Evolutionary conservation across 2,888 invertebrate genomes (phyloP).

Genomic region (Trisateles emortualis): DNA sequence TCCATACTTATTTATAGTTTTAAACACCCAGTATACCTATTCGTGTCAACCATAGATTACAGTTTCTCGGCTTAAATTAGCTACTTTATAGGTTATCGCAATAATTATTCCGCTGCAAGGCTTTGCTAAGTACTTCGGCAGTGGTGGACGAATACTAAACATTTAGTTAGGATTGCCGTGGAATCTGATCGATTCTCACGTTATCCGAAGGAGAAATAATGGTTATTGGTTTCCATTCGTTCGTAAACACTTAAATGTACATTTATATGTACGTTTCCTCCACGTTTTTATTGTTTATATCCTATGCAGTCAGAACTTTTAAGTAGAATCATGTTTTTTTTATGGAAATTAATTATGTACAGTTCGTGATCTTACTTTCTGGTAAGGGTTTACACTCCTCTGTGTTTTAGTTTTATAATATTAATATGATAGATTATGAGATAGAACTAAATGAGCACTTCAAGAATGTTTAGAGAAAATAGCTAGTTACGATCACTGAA

Average conservation of each 20-base stretch:
- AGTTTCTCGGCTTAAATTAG: slow-evolving; percentile 19
- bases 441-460: too few species aligned
- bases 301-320: slow-evolving; percentile 18
- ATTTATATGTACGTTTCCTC: slow-evolving; percentile 25
- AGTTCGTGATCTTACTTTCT: slow-evolving; percentile 1
- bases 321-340: slow-evolving; percentile 6
- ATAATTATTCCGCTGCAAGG: slow-evolving; percentile 39
- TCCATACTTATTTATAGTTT: not conserved
- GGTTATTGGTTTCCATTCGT: slow-evolving; percentile 29
- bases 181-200: slow-evolving; percentile 35
- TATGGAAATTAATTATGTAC: slow-evolving; percentile 2
- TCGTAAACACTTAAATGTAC: slow-evolving; percentile 20
- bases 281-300: slow-evolving; percentile 17
- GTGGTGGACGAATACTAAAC: slow-evolving; percentile 26
- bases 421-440: too few species aligned
- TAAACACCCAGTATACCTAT: not conserved
- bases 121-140: slow-evolving; percentile 27
- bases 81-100: slow-evolving; percentile 21
- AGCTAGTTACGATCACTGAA: too few species aligned
- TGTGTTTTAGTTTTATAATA: not conserved
- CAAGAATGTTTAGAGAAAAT: too few species aligned
- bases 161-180: slow-evolving; percentile 8
- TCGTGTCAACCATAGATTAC: not conserved
- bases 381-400: not conserved
- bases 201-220: slow-evolving; percentile 22